Conservation (phyloP, 2,888 invertebrate genomes). For the Tridacna crocea region DNA sequence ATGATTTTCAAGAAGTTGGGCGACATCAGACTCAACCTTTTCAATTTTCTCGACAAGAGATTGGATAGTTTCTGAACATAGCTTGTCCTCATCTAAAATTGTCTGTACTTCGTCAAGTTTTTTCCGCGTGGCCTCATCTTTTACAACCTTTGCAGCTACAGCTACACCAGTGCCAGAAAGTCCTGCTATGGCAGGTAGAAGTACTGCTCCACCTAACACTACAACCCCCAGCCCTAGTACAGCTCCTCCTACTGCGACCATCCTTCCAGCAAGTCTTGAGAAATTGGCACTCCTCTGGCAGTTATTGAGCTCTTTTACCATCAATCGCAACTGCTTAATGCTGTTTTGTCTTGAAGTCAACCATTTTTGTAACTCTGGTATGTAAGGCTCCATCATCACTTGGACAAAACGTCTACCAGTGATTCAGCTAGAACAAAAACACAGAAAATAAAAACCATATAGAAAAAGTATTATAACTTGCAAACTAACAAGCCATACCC, state of each 20-base stretch:
- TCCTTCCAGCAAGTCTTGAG: not conserved
- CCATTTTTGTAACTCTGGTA: slow-evolving; percentile 17
- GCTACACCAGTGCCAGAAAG: slow-evolving; percentile 7
- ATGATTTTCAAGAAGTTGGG: not conserved
- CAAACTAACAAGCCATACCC: too few species aligned
- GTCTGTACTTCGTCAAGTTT: slow-evolving; percentile 5
- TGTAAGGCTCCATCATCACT: not conserved
- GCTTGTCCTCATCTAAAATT: slow-evolving; percentile 19
- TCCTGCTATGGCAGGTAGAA: slow-evolving; percentile 13
- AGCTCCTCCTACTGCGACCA: slow-evolving; percentile 6
- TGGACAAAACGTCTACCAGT: too few species aligned
- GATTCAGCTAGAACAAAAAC: too few species aligned
- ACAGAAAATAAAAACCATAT: too few species aligned
- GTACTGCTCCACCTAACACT: slow-evolving; percentile 18
- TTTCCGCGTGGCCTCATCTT: not conserved
- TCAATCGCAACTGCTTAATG: not conserved
- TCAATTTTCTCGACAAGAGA: not conserved
- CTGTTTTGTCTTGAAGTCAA: not conserved
- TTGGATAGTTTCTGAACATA: slow-evolving; percentile 1
- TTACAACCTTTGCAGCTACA: slow-evolving; percentile 11
- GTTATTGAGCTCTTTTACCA: not conserved
- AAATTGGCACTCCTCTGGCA: slow-evolving; percentile 7
- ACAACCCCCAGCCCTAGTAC: slow-evolving; percentile 9
- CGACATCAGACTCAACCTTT: slow-evolving; percentile 5
- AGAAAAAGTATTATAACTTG: too few species aligned